These are phyloP conservation scores for Etheostoma cragini DNA, from an alignment of 2,113 vertebrate species.

Conservation along the genomic window DNA sequence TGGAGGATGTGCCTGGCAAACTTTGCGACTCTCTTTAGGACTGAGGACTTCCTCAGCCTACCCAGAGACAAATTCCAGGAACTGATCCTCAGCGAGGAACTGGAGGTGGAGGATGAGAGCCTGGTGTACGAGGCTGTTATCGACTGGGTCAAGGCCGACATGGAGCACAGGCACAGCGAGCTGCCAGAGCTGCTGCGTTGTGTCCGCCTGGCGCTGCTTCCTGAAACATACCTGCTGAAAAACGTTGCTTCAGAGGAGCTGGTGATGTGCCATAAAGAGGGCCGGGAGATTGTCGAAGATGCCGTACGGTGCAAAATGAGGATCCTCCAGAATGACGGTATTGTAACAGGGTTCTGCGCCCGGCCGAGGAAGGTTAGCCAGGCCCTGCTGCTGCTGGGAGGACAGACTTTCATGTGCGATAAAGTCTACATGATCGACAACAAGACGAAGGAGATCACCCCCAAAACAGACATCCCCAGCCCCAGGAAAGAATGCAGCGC, in stretches of 20 bases:
- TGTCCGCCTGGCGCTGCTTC: constrained; percentile 86
- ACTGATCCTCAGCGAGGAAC: constrained; percentile 88
- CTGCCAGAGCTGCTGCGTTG: constrained; percentile 86
- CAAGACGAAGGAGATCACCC: constrained; percentile 88
- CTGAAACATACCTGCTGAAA: constrained; percentile 85
- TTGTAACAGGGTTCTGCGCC: constrained; percentile 88
- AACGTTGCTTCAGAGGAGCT: constrained; percentile 85
- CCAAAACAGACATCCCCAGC: constrained; percentile 88
- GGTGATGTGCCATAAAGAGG: constrained; percentile 86
- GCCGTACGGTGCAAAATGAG: constrained; percentile 88
- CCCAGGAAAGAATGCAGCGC: constrained; percentile 90
- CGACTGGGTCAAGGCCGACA: constrained; percentile 87
- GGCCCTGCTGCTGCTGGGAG: constrained; percentile 87
- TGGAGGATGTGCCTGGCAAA: constrained; percentile 88
- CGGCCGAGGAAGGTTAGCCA: constrained; percentile 88
- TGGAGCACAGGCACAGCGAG: constrained; percentile 77
- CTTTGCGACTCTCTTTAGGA: constrained; percentile 84
- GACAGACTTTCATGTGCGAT: constrained; percentile 90
- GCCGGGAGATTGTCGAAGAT: constrained; percentile 87
- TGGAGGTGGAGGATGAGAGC: constrained; percentile 89
- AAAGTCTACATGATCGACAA: constrained; percentile 89
- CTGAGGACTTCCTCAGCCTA: constrained; percentile 87
- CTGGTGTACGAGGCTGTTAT: constrained; percentile 88
- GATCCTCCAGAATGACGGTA: constrained; percentile 89
- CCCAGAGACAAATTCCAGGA: constrained; percentile 87